Evolutionary conservation across 2,797 vertebrate genomes (phyloP).

Genomic region (Rhinella marina): DNA sequence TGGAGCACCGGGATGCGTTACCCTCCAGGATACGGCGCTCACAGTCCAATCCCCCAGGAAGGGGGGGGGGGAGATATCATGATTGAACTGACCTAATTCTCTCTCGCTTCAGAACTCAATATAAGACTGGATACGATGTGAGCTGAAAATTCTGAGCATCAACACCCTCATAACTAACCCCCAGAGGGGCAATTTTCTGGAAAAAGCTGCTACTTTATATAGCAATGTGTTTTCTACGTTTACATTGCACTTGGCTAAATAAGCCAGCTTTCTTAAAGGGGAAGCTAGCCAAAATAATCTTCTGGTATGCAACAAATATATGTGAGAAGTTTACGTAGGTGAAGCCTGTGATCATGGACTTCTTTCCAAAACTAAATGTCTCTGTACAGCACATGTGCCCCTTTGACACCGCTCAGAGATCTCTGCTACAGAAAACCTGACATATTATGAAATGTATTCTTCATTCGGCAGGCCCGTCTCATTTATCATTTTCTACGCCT

Average conservation of each 20-base stretch:
- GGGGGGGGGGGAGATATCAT: slow-evolving; percentile 16
- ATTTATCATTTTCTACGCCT: too few species aligned
- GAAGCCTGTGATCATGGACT: too few species aligned
- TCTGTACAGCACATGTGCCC: too few species aligned
- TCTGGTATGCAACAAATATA: too few species aligned
- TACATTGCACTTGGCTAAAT: not conserved
- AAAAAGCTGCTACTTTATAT: not conserved
- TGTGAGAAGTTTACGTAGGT: too few species aligned
- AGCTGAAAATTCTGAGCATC: not conserved
- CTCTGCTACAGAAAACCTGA: too few species aligned
- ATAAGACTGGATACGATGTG: not conserved
- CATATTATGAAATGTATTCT: too few species aligned
- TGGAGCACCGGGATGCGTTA: not conserved
- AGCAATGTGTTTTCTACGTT: not conserved
- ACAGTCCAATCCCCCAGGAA: slow-evolving; percentile 4
- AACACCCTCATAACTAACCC: not conserved
- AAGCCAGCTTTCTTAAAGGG: not conserved
- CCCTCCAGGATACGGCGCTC: not conserved
- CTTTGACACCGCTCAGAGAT: too few species aligned
- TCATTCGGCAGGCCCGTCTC: too few species aligned
- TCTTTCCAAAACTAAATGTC: too few species aligned
- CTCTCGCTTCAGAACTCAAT: not conserved
- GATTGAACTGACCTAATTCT: slow-evolving; percentile 44
- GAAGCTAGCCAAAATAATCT: not conserved
- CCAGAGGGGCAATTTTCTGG: slow-evolving; percentile 2